phyloP scores from a whole-genome alignment of 2,888 invertebrate genomes.

The Dasysyrphus albostriatus region DNA sequence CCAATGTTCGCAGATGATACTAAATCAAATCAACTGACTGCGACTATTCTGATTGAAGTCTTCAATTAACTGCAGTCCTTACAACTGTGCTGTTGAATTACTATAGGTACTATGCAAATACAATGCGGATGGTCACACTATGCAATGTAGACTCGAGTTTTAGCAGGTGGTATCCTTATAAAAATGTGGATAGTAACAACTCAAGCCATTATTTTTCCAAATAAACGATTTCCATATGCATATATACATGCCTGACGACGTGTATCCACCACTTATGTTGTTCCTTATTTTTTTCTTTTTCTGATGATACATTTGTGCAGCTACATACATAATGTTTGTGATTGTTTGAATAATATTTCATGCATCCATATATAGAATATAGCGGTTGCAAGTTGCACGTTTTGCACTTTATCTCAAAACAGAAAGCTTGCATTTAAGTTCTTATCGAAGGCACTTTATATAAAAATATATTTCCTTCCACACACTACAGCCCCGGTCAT shows the following conservation, averaged over 20 bases:
- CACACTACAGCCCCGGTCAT: slow-evolving; percentile 39
- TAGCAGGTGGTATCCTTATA: neutral
- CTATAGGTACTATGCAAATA: no score
- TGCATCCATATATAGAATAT: neutral
- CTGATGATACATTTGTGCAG: slow-evolving; percentile 2
- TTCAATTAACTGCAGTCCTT: no score
- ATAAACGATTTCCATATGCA: neutral
- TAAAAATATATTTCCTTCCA: slow-evolving; percentile 44
- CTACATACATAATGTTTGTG: neutral
- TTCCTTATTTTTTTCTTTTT: neutral
- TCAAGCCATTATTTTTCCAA: slow-evolving; percentile 1
- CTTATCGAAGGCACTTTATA: slow-evolving; percentile 56
- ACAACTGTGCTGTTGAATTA: no score
- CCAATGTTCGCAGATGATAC: no score
- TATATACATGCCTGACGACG: neutral
- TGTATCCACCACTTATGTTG: neutral
- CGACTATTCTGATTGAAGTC: no score
- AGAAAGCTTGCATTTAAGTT: slow-evolving; percentile 48
- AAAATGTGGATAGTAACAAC: neutral
- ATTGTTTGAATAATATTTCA: slow-evolving; percentile 14
- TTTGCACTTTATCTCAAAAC: slow-evolving; percentile 45
- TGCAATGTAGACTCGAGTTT: neutral
- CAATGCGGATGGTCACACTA: neutral
- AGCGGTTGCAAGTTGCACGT: slow-evolving; percentile 38
- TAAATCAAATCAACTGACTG: no score